These are phyloP conservation scores for Bolinopsis microptera DNA, from an alignment of 37 sponge, comb jelly and placozoan species.

Conservation along the genomic window DNA sequence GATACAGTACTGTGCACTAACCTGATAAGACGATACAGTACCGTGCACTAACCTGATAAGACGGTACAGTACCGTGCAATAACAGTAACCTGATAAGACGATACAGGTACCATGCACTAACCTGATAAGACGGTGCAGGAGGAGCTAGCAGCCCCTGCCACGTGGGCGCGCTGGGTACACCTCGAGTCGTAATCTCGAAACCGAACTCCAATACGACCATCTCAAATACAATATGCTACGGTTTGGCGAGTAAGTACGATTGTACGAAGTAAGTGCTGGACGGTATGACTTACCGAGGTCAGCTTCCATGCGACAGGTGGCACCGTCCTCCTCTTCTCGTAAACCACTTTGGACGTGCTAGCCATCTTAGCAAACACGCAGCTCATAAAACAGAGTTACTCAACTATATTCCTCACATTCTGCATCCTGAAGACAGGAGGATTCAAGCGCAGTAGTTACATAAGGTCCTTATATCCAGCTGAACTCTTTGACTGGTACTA, in stretches of 20 bases:
- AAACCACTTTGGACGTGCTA: not conserved
- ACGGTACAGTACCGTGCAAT: too few species aligned
- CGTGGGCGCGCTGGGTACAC: not conserved
- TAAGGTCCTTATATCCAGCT: not conserved
- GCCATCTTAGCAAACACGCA: not conserved
- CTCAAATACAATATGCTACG: not conserved
- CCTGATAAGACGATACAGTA: too few species aligned
- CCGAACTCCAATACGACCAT: not conserved
- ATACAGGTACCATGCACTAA: too few species aligned
- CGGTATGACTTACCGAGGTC: not conserved
- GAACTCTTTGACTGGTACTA: not conserved
- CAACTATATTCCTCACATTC: too few species aligned
- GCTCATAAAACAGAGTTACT: too few species aligned
- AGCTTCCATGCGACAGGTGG: conserved; percentile 14
- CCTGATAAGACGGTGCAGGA: not conserved
- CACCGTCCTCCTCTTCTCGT: not conserved
- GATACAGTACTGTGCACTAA: too few species aligned
- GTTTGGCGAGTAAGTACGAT: too few species aligned
- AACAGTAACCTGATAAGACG: too few species aligned
- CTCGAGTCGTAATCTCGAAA: not conserved
- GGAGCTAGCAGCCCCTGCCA: not conserved
- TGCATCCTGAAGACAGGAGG: not conserved
- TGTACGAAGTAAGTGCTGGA: too few species aligned
- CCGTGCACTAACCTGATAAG: too few species aligned
- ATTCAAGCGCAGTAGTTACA: not conserved